Percentiles rank a stretch among this genome's conserved stretches.
These are phyloP conservation scores for Menura novaehollandiae DNA, from an alignment of 2,113 vertebrate species.

Conservation along the genomic window DNA sequence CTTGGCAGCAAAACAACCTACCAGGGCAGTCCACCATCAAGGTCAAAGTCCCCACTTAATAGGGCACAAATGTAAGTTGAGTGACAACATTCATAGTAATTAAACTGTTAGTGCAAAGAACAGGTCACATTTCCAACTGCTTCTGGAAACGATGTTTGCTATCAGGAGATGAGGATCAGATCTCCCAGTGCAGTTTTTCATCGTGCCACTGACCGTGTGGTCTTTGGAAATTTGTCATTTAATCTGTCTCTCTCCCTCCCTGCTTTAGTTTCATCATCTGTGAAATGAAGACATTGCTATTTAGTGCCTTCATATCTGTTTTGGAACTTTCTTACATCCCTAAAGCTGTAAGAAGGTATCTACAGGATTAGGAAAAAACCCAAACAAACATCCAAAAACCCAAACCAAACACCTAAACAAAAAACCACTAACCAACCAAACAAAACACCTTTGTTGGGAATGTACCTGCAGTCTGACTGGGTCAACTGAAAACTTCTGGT, in stretches of 20 bases:
- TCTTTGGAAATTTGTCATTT: conserved; percentile 48
- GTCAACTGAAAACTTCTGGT: neutral
- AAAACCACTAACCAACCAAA: neutral
- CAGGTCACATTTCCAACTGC: conserved; percentile 51
- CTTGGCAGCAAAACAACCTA: neutral
- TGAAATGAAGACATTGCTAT: neutral
- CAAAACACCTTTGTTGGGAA: neutral
- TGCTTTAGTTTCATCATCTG: neutral
- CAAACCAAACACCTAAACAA: neutral
- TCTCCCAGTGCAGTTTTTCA: conserved; percentile 3
- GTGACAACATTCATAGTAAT: conserved; percentile 56
- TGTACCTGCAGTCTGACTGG: neutral
- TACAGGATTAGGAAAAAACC: neutral
- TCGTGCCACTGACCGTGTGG: neutral
- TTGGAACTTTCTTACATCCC: neutral
- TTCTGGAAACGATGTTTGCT: conserved; percentile 45
- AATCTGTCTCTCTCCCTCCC: conserved; percentile 2
- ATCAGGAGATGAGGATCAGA: neutral
- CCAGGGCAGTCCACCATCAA: neutral
- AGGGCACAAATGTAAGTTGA: conserved; percentile 18
- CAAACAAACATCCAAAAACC: neutral
- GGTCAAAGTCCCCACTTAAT: conserved; percentile 31
- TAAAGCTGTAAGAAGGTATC: neutral
- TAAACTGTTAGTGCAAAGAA: conserved; percentile 45
- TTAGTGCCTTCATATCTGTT: neutral